Evolutionary conservation across 2,797 vertebrate species (phyloP), one percentile per base, ranked within the genome.

Genomic region (Gymnothorax reevesii): DNA sequence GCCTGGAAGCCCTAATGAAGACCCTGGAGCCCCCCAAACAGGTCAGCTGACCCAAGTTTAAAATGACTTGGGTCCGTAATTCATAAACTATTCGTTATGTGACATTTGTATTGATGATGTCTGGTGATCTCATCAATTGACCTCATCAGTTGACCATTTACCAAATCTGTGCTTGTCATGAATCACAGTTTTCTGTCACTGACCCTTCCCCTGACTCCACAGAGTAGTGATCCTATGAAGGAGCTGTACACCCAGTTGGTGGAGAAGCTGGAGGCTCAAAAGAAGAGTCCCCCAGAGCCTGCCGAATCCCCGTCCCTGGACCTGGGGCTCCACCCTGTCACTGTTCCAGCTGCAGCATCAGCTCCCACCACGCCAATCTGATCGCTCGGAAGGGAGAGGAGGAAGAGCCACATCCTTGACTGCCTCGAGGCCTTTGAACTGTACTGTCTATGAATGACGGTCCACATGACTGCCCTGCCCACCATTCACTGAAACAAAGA

Each of bases 11-110:
- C 0, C 91, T 99, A 88, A 95, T 97, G 92, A 99, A 98, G 92
- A 95, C 97, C 2, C 94, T 99, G 60, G 98, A 99, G 89, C 98
- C 99, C 84, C 97, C 97, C 0, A 98, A 98, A 92, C 98, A 99
- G 96, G 98, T 99, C 8, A 33, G 64, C 42, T 17, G 62, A 60
- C 55, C 4, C 59, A 5, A 20, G n/a, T 82, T 52, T 55, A 12
- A 4, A 13, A 77, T 77, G 3, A 25, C 12, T 33, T 25, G 25
- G 33, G 25, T 10, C 33, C 27, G 15, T 73, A 33, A 73, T 9
- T 13, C 69, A 69, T 69, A 6, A 75, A 4, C 71, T 13, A 42
- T 73, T 12, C 4, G 71, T 27, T 42, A 7, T 25, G 69, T 33
- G 13, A 9, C 25, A 71, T 12, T 7, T 71, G 10, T 15, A 27